Percentiles rank a stretch among this genome's conserved stretches.
Conservation (phyloP, 2,113 vertebrate species). For the Heteronetta atricapilla region DNA sequence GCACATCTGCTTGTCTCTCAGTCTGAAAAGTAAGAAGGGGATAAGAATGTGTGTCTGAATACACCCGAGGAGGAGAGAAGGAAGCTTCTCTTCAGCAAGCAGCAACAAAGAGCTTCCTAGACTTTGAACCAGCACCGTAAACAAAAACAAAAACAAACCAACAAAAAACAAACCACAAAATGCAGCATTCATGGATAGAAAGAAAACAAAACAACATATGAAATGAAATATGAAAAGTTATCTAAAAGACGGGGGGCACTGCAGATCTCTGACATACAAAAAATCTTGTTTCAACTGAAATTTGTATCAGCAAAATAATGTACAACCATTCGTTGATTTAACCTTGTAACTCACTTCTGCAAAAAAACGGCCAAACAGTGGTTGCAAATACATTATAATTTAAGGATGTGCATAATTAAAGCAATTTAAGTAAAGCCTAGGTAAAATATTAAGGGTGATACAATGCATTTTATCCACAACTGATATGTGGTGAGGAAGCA, state of each 20-base stretch:
- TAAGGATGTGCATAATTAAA: neutral
- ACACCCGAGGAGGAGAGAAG: too few relatives aligned
- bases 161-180: neutral
- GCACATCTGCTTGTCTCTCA: neutral
- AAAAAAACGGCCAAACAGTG: neutral
- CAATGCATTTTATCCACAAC: neutral
- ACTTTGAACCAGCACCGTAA: neutral
- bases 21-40: neutral
- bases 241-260: neutral
- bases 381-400: neutral
- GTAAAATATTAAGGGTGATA: neutral
- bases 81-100: neutral
- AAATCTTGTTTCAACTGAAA: neutral
- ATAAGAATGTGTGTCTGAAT: too few relatives aligned
- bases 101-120: neutral
- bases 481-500: fast-evolving
- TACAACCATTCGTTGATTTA: neutral
- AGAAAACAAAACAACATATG: neutral
- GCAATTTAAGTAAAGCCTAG: neutral
- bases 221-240: neutral
- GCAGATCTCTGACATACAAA: neutral
- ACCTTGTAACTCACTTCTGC: neutral
- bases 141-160: neutral
- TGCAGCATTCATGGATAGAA: neutral
- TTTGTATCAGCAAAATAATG: neutral